Base-by-base conservation (phyloP, 2,113 vertebrate species). In the Picathartes gymnocephalus region DNA sequence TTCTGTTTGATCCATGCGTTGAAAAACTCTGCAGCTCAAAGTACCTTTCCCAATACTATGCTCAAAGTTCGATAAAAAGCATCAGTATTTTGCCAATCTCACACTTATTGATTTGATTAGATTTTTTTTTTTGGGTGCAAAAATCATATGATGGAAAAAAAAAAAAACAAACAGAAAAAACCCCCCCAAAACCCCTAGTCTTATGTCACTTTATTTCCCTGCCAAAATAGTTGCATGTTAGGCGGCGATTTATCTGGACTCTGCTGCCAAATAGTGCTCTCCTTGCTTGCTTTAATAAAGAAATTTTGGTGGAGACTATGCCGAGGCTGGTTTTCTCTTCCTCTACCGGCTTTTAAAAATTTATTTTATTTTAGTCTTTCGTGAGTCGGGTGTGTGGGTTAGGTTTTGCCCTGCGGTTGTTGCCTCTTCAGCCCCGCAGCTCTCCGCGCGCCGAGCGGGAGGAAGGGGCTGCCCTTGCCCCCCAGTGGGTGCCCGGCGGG, bases 301-400 rank as follows among this genome's bases (percentile, higher is more conserved):
- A 77, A 37, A 45, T 53, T 86, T 78, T 58, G 53, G 50, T 85
- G 86, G 57, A 21, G 21, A 76, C 53, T 18, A 8, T 68, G 44
- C 31, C 5, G 57, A 69, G 33, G 21, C 51, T 78, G 39, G 4
- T 51, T 91, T 88, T 73, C 39, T 58, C 33, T 56, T 69, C 6
- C 9, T 25, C 14, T 13, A 23, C 4, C 22, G 2, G 0, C 13
- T 27, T 25, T 40, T 10, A 0, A 35, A 27, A 69, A 15, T 27
- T 22, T 15, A 27, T 54, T 76, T 73, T 33, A 8, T 51, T 81
- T 88, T 54, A 16, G 31, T 79, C 76, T 86, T 19, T 24, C 16
- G 8, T 14, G 4, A 8, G 2, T 37, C 7, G 4, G 13, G 13
- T 5, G 22, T 5, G 33, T 4, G 10, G 6, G 4, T 10, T 20